Percentiles rank a stretch among this genome's conserved stretches.
Evolutionary conservation across 2,113 vertebrate genomes (phyloP).

Genomic region (Butorides virescens): DNA sequence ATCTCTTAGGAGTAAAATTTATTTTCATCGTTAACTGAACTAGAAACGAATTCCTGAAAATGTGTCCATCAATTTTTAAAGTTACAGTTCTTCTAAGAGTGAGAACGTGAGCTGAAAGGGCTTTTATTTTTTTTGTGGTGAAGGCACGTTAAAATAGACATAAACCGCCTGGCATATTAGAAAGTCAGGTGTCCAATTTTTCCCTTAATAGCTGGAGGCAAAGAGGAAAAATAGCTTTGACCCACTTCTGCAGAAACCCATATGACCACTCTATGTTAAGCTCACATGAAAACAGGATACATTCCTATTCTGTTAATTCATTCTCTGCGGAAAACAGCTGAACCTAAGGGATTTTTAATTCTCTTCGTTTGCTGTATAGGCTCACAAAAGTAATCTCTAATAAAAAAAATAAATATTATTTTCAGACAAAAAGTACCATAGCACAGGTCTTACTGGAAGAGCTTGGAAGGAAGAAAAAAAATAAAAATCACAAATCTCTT

Average conservation of each 20-base stretch:
- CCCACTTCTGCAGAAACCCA: conserved; percentile 54
- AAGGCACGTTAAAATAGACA: not conserved
- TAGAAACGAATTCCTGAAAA: not conserved
- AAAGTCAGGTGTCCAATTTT: conserved; percentile 14
- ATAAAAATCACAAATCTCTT: not conserved
- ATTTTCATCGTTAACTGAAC: not conserved
- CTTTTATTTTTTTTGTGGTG: not conserved
- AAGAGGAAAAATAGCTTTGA: conserved; percentile 63
- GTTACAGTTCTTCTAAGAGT: not conserved
- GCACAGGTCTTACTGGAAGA: not conserved
- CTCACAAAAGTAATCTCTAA: not conserved
- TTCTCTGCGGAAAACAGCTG: not conserved
- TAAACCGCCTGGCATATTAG: not conserved
- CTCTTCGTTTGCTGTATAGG: not conserved
- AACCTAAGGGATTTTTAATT: not conserved
- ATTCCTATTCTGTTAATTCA: not conserved
- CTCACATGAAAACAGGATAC: not conserved
- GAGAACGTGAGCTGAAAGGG: not conserved
- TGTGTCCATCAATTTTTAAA: not conserved
- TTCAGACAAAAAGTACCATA: not conserved
- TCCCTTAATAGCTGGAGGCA: conserved; percentile 17
- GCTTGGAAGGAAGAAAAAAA: not conserved
- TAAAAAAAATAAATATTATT: not conserved
- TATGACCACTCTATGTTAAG: not conserved
- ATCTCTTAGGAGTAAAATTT: not conserved